Conservation (phyloP, 2,888 invertebrate species). For the Timema podura region DNA sequence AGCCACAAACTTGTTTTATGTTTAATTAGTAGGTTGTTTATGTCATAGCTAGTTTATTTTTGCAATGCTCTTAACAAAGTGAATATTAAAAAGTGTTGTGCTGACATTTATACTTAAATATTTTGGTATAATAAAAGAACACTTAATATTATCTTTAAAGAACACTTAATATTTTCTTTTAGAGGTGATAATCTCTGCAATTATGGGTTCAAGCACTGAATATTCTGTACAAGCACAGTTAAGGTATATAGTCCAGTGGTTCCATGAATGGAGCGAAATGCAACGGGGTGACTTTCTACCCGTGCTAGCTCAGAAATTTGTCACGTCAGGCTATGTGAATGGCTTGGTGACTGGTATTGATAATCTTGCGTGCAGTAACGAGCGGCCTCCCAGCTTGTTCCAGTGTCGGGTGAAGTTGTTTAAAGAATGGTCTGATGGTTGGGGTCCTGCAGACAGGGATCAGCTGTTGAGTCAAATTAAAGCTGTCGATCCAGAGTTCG, state of each 20-base stretch:
- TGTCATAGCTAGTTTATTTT: no score
- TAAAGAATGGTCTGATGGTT: constrained; percentile 77
- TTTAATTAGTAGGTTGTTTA: no score
- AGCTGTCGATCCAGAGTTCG: constrained; percentile 68
- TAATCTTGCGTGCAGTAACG: constrained; percentile 56
- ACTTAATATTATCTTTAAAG: no score
- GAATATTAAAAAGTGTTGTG: no score
- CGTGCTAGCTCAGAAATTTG: constrained; percentile 63
- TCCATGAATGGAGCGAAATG: constrained; percentile 83
- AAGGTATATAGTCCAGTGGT: constrained; percentile 80
- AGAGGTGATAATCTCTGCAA: no score
- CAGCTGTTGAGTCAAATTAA: constrained; percentile 64
- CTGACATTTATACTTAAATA: no score
- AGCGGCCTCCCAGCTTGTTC: constrained; percentile 74
- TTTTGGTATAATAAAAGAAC: no score
- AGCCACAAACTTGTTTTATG: no score
- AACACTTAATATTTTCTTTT: no score
- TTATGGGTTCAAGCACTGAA: constrained; percentile 33
- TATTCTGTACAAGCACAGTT: constrained; percentile 66
- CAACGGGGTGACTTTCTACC: constrained; percentile 80
- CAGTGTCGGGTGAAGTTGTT: constrained; percentile 82
- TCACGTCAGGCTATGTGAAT: constrained; percentile 62
- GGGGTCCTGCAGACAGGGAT: constrained; percentile 70
- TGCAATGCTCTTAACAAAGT: no score
- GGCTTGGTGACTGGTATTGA: constrained; percentile 67